phyloP scores from a whole-genome alignment of 2,797 vertebrate genomes.

The Yasuhikotakia modesta region DNA sequence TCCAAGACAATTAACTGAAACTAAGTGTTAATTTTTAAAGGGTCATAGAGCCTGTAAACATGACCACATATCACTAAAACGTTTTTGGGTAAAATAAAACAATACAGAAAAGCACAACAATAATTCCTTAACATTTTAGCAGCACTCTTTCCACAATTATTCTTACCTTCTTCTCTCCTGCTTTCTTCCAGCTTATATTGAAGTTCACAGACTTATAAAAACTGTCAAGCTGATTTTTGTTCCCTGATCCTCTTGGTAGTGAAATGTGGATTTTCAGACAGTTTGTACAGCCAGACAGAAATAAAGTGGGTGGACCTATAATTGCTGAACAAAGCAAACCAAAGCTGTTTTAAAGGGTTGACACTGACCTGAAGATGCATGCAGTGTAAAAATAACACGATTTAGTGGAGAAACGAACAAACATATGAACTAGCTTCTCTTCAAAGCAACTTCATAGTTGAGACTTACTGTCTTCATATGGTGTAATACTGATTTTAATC shows the following conservation, averaged over 20 bases:
- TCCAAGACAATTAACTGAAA: too few relatives aligned
- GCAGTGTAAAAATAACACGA: neutral
- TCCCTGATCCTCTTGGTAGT: slow-evolving; percentile 18
- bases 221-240: rapidly evolving
- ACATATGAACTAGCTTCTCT: neutral
- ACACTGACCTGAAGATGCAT: neutral
- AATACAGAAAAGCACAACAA: neutral
- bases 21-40: too few relatives aligned
- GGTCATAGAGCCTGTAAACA: too few relatives aligned
- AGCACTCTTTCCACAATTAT: neutral
- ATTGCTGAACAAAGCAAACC: slow-evolving; percentile 58
- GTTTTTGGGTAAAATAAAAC: neutral
- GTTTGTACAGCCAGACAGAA: slow-evolving; percentile 62
- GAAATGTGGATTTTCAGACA: slow-evolving; percentile 65
- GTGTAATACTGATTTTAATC: neutral
- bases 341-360: neutral
- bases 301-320: slow-evolving; percentile 62
- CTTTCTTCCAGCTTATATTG: slow-evolving; percentile 37
- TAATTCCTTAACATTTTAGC: too few relatives aligned
- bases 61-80: neutral
- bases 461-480: slow-evolving; percentile 45
- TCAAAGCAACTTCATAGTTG: neutral
- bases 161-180: slow-evolving; percentile 33
- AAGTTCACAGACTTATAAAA: neutral
- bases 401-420: neutral